Conservation (phyloP, 2,113 vertebrate species). For the Boulengeromyrus knoepffleri region DNA sequence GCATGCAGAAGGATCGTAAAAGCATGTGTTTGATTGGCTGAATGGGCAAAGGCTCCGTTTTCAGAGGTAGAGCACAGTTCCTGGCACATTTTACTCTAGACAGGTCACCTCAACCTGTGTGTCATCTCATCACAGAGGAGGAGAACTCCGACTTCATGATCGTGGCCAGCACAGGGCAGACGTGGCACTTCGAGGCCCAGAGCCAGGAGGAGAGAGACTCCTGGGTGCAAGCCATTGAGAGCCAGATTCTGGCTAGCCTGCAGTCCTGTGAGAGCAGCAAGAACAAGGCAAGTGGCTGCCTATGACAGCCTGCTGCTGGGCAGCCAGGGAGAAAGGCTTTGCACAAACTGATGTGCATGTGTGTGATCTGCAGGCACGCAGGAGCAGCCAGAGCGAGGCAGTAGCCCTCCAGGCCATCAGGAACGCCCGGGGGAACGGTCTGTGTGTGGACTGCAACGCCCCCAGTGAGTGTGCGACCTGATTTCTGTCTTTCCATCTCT, state of each 20-base stretch:
- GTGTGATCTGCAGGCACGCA: constrained; percentile 63
- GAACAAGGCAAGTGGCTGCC: constrained; percentile 69
- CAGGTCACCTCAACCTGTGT: not conserved
- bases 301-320: not conserved
- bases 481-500: not conserved
- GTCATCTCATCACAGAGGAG: constrained; percentile 57
- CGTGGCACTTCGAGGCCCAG: constrained; percentile 86
- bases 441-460: constrained; percentile 84
- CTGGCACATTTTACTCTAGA: not conserved
- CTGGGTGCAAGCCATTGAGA: constrained; percentile 89
- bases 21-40: not conserved
- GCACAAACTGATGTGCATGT: not conserved
- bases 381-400: constrained; percentile 84
- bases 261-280: constrained; percentile 91
- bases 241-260: constrained; percentile 88
- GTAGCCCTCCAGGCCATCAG: constrained; percentile 85
- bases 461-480: constrained; percentile 65
- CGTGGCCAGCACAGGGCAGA: constrained; percentile 87
- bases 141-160: constrained; percentile 92
- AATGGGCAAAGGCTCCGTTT: not conserved
- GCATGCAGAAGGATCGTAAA: not conserved
- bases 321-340: not conserved
- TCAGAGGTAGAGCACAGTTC: not conserved
- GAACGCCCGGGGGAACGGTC: constrained; percentile 79
- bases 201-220: constrained; percentile 86